A percentile compares a stretch with the other conserved stretches of the same genome.
Evolutionary conservation across 2,797 vertebrate species (phyloP).

Genomic region (Scolopax bukidnonensis): DNA sequence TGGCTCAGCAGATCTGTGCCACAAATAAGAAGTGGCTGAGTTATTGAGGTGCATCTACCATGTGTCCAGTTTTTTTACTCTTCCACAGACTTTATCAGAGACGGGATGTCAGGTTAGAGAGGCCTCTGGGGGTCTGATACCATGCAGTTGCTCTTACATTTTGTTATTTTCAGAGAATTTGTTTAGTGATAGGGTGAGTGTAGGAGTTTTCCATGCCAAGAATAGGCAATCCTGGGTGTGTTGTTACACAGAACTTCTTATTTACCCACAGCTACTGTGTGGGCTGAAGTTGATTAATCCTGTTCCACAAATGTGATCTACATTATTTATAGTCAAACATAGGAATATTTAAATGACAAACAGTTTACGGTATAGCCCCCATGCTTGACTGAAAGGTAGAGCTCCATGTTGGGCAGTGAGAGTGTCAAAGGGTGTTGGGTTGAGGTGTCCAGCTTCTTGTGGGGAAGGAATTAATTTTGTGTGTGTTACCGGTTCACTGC

Average conservation of each 20-base stretch:
- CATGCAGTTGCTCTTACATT: not conserved
- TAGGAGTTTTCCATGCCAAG: conserved; percentile 17
- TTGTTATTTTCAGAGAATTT: not conserved
- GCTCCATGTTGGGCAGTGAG: not conserved
- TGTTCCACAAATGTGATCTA: not conserved
- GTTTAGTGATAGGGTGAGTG: not conserved
- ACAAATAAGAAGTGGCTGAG: not conserved
- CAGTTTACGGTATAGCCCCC: not conserved
- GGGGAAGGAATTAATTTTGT: not conserved
- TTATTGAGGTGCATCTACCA: not conserved
- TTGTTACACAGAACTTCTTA: conserved; percentile 2
- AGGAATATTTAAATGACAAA: not conserved
- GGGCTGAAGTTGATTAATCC: conserved; percentile 46
- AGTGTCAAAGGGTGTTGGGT: not conserved
- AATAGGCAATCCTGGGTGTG: conserved; percentile 11
- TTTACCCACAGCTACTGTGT: conserved; percentile 47
- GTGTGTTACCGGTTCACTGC: not conserved
- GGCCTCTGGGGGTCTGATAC: not conserved
- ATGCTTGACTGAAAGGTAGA: not conserved
- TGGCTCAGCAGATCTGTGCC: not conserved
- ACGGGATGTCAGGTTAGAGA: not conserved
- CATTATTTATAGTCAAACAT: conserved; percentile 38
- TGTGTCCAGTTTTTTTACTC: not conserved
- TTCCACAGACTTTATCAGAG: not conserved
- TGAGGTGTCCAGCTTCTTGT: not conserved